These are phyloP conservation scores for Myiopsitta monachus DNA, from an alignment of 2,113 vertebrate species.

Conservation along the genomic window DNA sequence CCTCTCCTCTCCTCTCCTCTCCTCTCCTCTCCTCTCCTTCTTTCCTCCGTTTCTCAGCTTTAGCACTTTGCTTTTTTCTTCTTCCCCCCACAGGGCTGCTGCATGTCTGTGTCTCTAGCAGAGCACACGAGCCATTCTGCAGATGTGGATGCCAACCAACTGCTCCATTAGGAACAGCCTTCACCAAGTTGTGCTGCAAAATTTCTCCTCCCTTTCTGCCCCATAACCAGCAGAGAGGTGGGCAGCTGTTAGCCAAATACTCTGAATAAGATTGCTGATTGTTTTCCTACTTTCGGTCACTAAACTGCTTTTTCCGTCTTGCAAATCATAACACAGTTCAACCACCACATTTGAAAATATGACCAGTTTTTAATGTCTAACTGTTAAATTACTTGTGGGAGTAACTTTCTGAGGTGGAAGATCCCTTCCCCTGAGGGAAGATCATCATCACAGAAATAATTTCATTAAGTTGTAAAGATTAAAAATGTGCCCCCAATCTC, in stretches of 20 bases:
- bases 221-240: not conserved
- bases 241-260: not conserved
- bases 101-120: not conserved
- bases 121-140: not conserved
- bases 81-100: not conserved
- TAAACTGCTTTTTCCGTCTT: not conserved
- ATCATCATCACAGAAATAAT: not conserved
- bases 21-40: too few species aligned
- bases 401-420: not conserved
- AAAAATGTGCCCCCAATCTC: not conserved
- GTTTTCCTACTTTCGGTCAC: not conserved
- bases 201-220: not conserved
- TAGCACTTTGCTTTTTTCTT: not conserved
- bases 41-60: not conserved
- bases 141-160: not conserved
- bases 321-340: not conserved
- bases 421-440: not conserved
- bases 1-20: too few species aligned
- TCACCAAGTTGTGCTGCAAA: not conserved
- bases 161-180: not conserved
- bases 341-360: not conserved
- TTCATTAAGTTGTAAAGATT: not conserved
- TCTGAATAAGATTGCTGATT: not conserved
- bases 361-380: not conserved
- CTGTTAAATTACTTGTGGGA: not conserved